phyloP scores from a whole-genome alignment of 2,797 vertebrate genomes.

The Todus mexicanus region DNA sequence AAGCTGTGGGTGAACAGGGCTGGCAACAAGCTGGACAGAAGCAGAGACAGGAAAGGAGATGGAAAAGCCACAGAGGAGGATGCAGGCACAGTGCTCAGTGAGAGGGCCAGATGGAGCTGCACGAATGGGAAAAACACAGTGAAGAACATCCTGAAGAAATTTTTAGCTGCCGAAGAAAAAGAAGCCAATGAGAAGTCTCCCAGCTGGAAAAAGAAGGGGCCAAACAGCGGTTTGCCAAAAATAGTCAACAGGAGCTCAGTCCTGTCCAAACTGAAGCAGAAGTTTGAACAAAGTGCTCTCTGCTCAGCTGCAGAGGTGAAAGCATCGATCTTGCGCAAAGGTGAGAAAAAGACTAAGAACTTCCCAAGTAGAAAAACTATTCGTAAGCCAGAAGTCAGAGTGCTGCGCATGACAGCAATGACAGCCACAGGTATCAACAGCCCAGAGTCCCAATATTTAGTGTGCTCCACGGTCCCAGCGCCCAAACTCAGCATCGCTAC shows the following conservation, averaged over 20 bases:
- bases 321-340: constrained; percentile 13
- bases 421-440: constrained; percentile 60
- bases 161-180: constrained; percentile 80
- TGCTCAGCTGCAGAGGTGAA: constrained; percentile 65
- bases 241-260: constrained; percentile 66
- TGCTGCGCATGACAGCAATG: constrained; percentile 43
- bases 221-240: constrained; percentile 50
- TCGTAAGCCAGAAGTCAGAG: constrained; percentile 60
- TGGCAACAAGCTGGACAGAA: constrained; percentile 64
- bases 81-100: background rate
- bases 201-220: background rate
- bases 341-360: constrained; percentile 20
- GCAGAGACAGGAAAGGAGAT: constrained; percentile 23
- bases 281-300: constrained; percentile 79
- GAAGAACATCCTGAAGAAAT: constrained; percentile 83
- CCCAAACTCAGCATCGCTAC: constrained; percentile 66
- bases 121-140: constrained; percentile 69
- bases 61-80: constrained; percentile 1
- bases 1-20: constrained; percentile 36
- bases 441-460: constrained; percentile 59
- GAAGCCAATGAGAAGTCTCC: constrained; percentile 61
- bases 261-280: constrained; percentile 79
- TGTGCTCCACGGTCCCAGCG: constrained; percentile 58
- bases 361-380: background rate
- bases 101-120: constrained; percentile 49